Conservation (phyloP, 2,113 vertebrate genomes). For the Toxostoma redivivum region DNA sequence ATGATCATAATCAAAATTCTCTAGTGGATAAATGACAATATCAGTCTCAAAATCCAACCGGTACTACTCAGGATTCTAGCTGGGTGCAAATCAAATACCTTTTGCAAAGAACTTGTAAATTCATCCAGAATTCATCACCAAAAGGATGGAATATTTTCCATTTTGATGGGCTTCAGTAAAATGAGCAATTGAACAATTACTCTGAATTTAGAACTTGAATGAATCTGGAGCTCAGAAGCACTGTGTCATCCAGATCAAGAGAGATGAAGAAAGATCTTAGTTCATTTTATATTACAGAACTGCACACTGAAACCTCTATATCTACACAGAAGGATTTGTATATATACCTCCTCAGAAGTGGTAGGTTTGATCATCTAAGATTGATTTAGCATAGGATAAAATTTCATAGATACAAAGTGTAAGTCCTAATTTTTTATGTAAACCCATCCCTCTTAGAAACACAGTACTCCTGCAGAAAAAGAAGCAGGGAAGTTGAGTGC, state of each 20-base stretch:
- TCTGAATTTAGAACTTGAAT: not conserved
- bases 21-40: not conserved
- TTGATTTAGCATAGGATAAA: not conserved
- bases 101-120: not conserved
- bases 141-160: not conserved
- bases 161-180: not conserved
- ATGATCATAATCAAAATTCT: not conserved
- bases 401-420: not conserved
- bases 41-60: not conserved
- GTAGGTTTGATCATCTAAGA: not conserved
- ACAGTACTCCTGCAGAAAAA: not conserved
- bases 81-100: not conserved
- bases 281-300: not conserved
- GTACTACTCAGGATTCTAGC: not conserved
- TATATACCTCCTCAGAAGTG: not conserved
- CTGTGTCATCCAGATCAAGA: not conserved
- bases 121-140: not conserved
- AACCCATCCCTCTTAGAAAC: not conserved
- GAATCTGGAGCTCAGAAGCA: not conserved
- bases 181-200: not conserved
- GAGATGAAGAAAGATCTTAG: not conserved
- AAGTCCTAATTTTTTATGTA: not conserved
- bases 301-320: not conserved
- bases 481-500: not conserved
- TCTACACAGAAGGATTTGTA: not conserved